Percentiles rank a stretch among this genome's conserved stretches.
These are phyloP conservation scores for Adineta ricciae DNA, from an alignment of 2,888 invertebrate species.

Conservation along the genomic window DNA sequence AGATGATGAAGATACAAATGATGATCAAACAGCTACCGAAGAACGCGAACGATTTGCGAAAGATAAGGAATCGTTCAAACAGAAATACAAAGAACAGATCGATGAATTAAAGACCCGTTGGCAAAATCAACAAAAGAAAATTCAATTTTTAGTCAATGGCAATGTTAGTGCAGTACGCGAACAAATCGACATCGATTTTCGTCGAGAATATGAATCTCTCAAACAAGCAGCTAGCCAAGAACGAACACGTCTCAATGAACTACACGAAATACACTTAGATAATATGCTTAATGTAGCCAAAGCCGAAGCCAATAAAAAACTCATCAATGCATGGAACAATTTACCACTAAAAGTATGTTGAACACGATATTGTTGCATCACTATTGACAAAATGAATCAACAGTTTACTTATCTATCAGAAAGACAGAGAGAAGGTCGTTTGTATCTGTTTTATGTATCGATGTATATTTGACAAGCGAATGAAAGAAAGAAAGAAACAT, in stretches of 20 bases:
- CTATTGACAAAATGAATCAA: not conserved
- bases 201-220: not conserved
- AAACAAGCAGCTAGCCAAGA: not conserved
- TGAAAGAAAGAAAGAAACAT: not conserved
- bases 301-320: not conserved
- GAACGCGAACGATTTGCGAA: not conserved
- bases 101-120: not conserved
- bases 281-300: not conserved
- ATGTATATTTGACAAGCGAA: not conserved
- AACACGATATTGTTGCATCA: not conserved
- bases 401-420: not conserved
- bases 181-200: not conserved
- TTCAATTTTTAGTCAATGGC: not conserved
- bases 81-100: not conserved
- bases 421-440: not conserved
- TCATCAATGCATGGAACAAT: not conserved
- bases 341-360: not conserved
- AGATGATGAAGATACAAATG: slow-evolving; percentile 11
- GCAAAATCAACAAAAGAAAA: not conserved
- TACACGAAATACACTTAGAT: slow-evolving; percentile 16
- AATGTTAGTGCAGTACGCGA: not conserved
- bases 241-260: slow-evolving; percentile 16
- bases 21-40: not conserved
- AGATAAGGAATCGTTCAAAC: not conserved
- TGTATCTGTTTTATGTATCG: not conserved